Evolutionary conservation across 2,113 vertebrate species (phyloP).

Genomic region (Micronisus gabar): DNA sequence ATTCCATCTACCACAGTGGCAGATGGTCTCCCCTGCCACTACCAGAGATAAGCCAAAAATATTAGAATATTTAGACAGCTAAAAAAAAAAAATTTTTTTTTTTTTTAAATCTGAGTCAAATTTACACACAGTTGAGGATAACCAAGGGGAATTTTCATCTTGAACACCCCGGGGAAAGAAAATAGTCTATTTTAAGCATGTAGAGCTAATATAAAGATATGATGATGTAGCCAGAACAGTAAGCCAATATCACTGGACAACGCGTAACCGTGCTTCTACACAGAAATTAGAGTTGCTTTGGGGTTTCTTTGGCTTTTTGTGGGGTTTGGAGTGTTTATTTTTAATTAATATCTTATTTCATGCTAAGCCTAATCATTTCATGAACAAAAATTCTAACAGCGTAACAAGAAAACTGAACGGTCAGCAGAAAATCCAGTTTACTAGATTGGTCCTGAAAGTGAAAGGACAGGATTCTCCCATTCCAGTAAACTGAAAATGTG

Average conservation of each 20-base stretch:
- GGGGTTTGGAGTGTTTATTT: not conserved
- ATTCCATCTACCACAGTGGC: not conserved
- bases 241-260: not conserved
- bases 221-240: not conserved
- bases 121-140: not conserved
- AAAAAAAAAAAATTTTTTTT: not conserved
- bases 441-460: not conserved
- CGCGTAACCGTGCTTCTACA: not conserved
- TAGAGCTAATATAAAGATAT: not conserved
- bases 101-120: not conserved
- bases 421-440: not conserved
- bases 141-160: not conserved
- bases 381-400: not conserved
- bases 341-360: not conserved
- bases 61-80: not conserved
- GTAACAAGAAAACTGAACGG: not conserved
- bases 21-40: not conserved
- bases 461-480: not conserved
- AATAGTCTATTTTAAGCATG: not conserved
- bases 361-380: not conserved
- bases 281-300: not conserved
- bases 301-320: not conserved
- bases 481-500: not conserved
- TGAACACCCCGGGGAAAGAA: not conserved
- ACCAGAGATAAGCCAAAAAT: not conserved